phyloP scores from a whole-genome alignment of 2,888 invertebrate genomes.

The Calameuta filiformis region DNA sequence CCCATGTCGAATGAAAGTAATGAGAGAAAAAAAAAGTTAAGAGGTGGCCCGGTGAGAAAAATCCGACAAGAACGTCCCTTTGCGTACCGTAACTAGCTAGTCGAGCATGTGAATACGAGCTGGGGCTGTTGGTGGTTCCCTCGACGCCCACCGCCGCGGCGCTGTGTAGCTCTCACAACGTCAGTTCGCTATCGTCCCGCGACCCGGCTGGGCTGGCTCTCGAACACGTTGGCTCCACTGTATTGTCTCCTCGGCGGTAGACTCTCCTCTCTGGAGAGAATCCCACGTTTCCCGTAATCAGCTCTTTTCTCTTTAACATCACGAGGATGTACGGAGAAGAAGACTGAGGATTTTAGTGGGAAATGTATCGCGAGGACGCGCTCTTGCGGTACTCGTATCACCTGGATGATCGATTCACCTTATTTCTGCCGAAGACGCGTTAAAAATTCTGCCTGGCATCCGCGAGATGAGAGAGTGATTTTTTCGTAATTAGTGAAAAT shows the following conservation, averaged over 20 bases:
- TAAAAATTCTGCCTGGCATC: background rate
- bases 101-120: background rate
- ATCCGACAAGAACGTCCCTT: background rate
- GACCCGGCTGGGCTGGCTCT: slow-evolving; percentile 44
- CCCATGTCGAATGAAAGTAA: background rate
- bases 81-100: background rate
- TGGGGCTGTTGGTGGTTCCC: slow-evolving; percentile 40
- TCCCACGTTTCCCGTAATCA: background rate
- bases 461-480: background rate
- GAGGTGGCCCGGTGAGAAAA: background rate
- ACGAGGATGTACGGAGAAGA: background rate
- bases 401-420: background rate
- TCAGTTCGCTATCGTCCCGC: slow-evolving; percentile 59
- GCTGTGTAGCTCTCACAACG: slow-evolving; percentile 54
- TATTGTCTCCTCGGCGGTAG: background rate
- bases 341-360: background rate
- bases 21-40: background rate
- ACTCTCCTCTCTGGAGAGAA: background rate
- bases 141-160: slow-evolving; percentile 47
- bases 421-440: background rate
- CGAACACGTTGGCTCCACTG: background rate
- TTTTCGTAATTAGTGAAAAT: background rate
- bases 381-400: too few relatives aligned
- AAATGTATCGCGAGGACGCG: background rate
- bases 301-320: background rate